phyloP scores from a whole-genome alignment of 2,113 vertebrate species.

The Petromus typicus region DNA sequence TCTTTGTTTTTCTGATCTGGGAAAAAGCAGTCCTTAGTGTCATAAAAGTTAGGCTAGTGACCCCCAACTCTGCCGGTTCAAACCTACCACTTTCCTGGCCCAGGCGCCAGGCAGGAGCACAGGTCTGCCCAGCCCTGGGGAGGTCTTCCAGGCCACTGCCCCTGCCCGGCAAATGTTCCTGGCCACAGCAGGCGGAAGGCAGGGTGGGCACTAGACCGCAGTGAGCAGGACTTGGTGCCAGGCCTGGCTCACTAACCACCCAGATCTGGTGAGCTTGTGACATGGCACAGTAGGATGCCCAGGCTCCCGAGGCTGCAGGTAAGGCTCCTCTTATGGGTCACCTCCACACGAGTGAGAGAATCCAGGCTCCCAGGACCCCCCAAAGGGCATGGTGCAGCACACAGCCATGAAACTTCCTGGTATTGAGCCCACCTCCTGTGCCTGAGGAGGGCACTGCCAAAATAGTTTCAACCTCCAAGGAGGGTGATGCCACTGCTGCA shows the following conservation, averaged over 20 bases:
- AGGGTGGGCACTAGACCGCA: background rate
- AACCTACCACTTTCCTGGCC: background rate
- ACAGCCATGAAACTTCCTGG: background rate
- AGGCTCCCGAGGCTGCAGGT: background rate
- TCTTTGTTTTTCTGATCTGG: background rate
- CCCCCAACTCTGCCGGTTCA: background rate
- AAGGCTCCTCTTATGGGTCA: background rate
- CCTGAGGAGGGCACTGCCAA: background rate
- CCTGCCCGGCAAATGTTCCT: fast-evolving
- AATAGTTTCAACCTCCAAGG: background rate
- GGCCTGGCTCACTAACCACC: background rate
- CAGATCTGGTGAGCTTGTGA: background rate
- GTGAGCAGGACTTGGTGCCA: background rate
- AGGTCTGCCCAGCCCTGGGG: background rate
- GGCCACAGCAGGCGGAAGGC: background rate
- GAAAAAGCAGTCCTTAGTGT: background rate
- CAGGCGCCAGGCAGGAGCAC: background rate
- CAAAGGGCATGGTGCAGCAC: background rate
- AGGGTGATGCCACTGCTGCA: background rate
- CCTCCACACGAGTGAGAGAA: too few species aligned
- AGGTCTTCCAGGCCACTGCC: background rate
- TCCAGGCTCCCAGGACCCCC: background rate
- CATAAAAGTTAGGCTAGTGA: background rate
- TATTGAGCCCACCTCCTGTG: background rate
- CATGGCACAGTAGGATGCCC: background rate